phyloP scores from a whole-genome alignment of 1,140 invertebrate genomes.

The Nixonia krombeini region DNA sequence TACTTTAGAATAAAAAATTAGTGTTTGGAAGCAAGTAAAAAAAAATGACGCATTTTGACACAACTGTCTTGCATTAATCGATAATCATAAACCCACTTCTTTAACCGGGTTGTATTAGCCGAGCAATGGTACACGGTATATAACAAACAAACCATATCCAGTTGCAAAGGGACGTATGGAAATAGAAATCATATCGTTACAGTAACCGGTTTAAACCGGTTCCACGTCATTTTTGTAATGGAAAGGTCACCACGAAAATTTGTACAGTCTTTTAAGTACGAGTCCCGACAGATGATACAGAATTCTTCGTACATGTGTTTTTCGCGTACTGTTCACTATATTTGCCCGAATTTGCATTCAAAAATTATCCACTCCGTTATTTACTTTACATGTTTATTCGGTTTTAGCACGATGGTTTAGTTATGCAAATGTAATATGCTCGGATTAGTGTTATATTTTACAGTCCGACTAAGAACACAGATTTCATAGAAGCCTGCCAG shows the following conservation, averaged over 20 bases:
- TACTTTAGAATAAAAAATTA: neutral
- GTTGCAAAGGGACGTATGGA: slow-evolving; percentile 8
- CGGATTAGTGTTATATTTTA: no score
- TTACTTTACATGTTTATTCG: no score
- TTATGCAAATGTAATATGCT: no score
- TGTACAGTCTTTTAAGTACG: neutral
- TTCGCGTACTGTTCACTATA: neutral
- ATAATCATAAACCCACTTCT: neutral
- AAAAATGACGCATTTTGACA: neutral
- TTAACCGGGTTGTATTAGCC: neutral
- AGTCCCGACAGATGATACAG: slow-evolving; percentile 2
- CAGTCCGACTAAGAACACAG: no score
- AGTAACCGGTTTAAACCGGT: slow-evolving; percentile 19
- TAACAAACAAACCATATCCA: slow-evolving; percentile 6
- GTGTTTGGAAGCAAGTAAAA: neutral
- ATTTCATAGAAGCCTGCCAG: no score
- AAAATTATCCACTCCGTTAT: no score
- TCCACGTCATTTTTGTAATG: slow-evolving; percentile 11
- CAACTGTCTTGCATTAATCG: neutral
- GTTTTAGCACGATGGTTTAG: no score
- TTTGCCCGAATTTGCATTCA: no score
- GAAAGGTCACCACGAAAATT: slow-evolving; percentile 11
- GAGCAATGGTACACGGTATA: neutral
- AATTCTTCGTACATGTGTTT: neutral
- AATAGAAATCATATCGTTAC: slow-evolving; percentile 20